Percentiles rank a stretch among this genome's conserved stretches.
Evolutionary conservation across 2,113 vertebrate species (phyloP).

Genomic region (Butastur rufipennis): DNA sequence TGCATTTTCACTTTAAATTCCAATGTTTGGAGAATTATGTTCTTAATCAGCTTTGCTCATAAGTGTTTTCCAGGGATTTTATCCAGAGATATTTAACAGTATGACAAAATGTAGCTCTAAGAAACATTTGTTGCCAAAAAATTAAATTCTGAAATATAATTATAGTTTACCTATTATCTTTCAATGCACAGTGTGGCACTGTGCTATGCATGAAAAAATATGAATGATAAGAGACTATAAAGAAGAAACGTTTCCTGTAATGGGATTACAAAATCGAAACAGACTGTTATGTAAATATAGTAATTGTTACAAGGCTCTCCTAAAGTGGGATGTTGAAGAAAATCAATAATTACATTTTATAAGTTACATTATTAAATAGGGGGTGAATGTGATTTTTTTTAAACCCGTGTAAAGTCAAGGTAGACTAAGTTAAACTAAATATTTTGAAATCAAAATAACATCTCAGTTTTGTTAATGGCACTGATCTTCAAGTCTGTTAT

Average conservation of each 20-base stretch:
- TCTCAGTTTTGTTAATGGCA: not conserved
- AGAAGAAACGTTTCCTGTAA: not conserved
- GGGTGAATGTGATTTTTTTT: not conserved
- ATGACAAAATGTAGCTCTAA: not conserved
- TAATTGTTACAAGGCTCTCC: not conserved
- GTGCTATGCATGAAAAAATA: not conserved
- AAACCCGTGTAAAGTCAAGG: not conserved
- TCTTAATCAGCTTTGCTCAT: not conserved
- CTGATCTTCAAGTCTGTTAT: not conserved
- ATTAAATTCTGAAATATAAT: not conserved
- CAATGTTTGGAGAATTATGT: not conserved
- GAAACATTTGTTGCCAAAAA: not conserved
- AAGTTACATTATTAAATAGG: not conserved
- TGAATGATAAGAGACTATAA: not conserved
- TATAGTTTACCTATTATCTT: slow-evolving; percentile 11
- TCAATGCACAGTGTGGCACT: not conserved
- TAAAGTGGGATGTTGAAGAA: not conserved
- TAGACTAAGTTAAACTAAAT: not conserved
- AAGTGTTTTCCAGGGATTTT: not conserved
- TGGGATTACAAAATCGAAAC: slow-evolving; percentile 17
- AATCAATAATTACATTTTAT: not conserved
- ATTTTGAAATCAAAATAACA: not conserved
- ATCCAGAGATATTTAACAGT: not conserved
- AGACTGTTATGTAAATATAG: not conserved
- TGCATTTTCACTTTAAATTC: not conserved